Base-by-base conservation (phyloP, 2,113 vertebrate genomes). In the Tiliqua scincoides region DNA sequence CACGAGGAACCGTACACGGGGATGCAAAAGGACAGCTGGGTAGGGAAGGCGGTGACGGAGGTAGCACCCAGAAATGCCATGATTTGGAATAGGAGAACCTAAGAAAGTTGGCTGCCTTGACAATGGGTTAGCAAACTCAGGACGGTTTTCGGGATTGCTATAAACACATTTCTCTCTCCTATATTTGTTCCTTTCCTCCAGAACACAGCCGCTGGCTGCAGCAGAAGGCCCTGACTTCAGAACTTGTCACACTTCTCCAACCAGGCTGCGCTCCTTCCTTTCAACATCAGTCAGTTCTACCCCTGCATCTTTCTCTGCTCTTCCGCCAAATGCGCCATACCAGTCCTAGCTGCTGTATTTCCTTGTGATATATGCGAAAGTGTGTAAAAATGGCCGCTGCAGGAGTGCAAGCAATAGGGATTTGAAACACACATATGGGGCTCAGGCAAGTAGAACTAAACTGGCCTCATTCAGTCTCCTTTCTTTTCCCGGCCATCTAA, bases 41-140 rank as follows among this genome's bases (percentile, higher is more conserved):
- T 83, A 18, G 79, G 87, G 91, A 87, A 77, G 91, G 80, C 91
- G 92, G 95, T 95, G 93, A 92, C 94, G 95, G 95, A 95, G 94
- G 94, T 95, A 97, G 96, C 93, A 95, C 96, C 96, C 94, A 96
- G 91, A 95, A 95, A 96, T 95, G 96, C 95, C 96, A 96, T 95
- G 93, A 93, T 90, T 93, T 92, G 93, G 91, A 92, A 95, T 86
- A 89, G 93, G 93, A 91, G 93, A 93, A 91, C 86, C 88, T 90
- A 86, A 35, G 2, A 91, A 88, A 88, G 88, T 21, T 87, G 88
- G 63, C 89, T 90, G 87, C 88, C 71, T 74, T 91, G 90, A 81
- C 74, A 90, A 89, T 72, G 8, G 43, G 1, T 0, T 6, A 72
- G 82, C 82, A 89, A 88, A 89, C 61, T 81, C 35, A 74, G 52